Percentiles rank a stretch among this genome's conserved stretches.
phyloP scores from a whole-genome alignment of 1,140 invertebrate species.

The Penaeus vannamei region DNA sequence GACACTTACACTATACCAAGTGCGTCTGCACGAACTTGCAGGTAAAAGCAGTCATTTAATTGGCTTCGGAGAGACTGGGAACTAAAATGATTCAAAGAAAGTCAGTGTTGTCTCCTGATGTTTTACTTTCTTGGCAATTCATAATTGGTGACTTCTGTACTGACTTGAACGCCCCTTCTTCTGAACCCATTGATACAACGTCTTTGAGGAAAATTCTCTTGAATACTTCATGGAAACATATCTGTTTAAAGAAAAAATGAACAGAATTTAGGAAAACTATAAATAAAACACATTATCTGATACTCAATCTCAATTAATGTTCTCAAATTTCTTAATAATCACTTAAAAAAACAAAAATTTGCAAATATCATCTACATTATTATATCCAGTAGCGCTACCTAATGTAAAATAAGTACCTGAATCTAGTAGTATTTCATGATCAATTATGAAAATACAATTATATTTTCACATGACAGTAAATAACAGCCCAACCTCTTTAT shows the following conservation, averaged over 20 bases:
- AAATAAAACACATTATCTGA: no score
- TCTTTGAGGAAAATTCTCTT: conserved; percentile 38
- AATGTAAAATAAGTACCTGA: no score
- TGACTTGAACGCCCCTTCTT: conserved; percentile 36
- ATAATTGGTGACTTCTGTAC: conserved; percentile 1
- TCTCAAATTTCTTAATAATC: no score
- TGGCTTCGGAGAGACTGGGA: conserved; percentile 22
- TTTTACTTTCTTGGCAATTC: conserved; percentile 23
- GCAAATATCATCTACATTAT: no score
- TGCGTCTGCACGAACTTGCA: conserved; percentile 42
- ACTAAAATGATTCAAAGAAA: conserved; percentile 13
- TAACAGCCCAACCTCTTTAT: no score
- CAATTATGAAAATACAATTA: no score
- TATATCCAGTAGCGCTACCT: no score
- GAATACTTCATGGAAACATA: conserved; percentile 36
- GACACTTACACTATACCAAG: conserved; percentile 18
- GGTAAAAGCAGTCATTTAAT: conserved; percentile 27
- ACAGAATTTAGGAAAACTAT: background rate
- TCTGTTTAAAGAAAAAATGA: background rate
- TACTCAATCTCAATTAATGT: no score
- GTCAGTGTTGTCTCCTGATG: background rate
- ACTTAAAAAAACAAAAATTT: no score
- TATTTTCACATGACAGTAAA: no score
- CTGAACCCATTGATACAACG: conserved; percentile 41
- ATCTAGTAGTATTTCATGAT: no score